Evolutionary conservation across 2,797 vertebrate genomes (phyloP).

Genomic region (Alca torda): DNA sequence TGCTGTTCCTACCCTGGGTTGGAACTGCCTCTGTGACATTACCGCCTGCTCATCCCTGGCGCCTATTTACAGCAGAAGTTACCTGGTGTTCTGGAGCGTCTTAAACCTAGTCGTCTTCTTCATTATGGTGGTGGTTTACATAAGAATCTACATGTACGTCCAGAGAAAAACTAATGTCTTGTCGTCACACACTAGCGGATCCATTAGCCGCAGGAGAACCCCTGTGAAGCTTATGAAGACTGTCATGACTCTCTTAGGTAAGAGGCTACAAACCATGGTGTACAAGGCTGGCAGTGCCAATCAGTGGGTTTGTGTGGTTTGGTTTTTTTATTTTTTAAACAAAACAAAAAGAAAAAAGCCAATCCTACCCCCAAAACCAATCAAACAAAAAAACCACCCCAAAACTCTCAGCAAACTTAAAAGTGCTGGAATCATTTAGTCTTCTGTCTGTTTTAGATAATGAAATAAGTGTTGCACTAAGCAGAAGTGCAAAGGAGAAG

Average conservation of each 20-base stretch:
- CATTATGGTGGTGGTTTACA: slow-evolving; percentile 91
- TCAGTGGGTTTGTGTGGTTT: not conserved
- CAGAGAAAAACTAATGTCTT: slow-evolving; percentile 89
- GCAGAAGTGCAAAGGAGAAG: not conserved
- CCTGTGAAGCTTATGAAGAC: slow-evolving; percentile 98
- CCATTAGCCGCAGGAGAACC: slow-evolving; percentile 89
- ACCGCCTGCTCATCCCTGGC: slow-evolving; percentile 87
- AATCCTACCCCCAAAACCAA: not conserved
- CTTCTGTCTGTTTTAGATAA: not conserved
- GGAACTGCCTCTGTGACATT: slow-evolving; percentile 95
- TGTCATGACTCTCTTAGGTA: slow-evolving; percentile 96
- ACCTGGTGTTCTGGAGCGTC: slow-evolving; percentile 92
- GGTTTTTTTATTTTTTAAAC: not conserved
- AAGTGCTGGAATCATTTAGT: not conserved
- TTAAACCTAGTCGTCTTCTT: slow-evolving; percentile 91
- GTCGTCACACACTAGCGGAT: slow-evolving; percentile 85
- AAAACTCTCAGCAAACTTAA: rapidly evolving
- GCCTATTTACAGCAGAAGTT: slow-evolving; percentile 94
- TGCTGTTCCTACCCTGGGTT: slow-evolving; percentile 91
- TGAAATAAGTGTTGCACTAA: not conserved
- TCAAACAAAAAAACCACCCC: not conserved
- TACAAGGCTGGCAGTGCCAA: not conserved
- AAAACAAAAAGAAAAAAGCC: not conserved
- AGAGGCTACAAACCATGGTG: slow-evolving; percentile 43
- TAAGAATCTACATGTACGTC: slow-evolving; percentile 93